Conservation (phyloP, 2,888 invertebrate species). For the Odontomyia ornata region DNA sequence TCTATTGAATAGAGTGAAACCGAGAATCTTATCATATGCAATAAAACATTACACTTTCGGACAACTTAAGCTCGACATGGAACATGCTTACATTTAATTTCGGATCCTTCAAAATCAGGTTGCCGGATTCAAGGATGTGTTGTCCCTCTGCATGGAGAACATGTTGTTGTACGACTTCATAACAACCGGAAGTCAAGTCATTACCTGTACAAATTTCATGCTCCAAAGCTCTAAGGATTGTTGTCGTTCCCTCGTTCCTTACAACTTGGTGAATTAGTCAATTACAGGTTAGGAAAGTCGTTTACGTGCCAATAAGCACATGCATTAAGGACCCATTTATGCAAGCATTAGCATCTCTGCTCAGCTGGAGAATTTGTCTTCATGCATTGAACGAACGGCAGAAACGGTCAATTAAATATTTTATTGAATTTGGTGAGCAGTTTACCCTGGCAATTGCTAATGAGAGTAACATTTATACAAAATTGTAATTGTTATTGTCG, state of each 20-base stretch:
- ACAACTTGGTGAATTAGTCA: conserved; percentile 46
- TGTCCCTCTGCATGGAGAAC: neutral
- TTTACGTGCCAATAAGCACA: conserved; percentile 49
- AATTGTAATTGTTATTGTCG: conserved; percentile 14
- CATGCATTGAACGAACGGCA: neutral
- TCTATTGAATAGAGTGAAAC: neutral
- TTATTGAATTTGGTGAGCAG: conserved; percentile 24
- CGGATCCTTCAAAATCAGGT: neutral
- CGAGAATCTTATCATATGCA: neutral
- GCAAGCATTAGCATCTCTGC: conserved; percentile 40
- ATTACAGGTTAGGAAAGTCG: conserved; percentile 48
- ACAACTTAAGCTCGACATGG: too few relatives aligned
- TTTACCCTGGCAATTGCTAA: conserved; percentile 6
- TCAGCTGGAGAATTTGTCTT: conserved; percentile 32
- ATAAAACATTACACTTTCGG: neutral
- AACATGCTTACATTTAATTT: neutral
- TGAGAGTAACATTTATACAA: neutral
- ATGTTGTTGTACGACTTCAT: neutral
- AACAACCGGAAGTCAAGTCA: conserved; percentile 29
- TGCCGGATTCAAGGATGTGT: too few relatives aligned
- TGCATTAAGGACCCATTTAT: conserved; percentile 48
- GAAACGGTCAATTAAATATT: conserved; percentile 34
- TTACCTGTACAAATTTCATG: conserved; percentile 41
- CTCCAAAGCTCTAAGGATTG: conserved; percentile 34
- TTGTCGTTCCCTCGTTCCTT: conserved; percentile 12